phyloP scores from a whole-genome alignment of 2,797 vertebrate genomes.

The Molossus molossus region DNA sequence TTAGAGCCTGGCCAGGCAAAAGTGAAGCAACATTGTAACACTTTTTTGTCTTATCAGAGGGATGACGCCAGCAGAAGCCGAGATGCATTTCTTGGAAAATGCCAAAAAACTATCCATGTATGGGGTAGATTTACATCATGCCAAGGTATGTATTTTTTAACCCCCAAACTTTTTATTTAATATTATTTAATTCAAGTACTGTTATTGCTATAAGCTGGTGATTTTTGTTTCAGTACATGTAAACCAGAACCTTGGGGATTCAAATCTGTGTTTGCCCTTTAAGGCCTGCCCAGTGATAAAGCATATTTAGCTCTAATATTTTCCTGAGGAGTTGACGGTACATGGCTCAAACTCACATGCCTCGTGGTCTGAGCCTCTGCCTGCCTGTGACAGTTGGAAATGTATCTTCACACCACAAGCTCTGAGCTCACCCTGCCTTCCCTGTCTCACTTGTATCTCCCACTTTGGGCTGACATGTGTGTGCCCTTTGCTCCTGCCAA shows the following conservation, averaged over 20 bases:
- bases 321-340: neutral
- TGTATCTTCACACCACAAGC: neutral
- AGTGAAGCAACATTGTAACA: neutral
- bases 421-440: neutral
- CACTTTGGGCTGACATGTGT: neutral
- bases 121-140: constrained; percentile 98
- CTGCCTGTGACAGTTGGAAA: neutral
- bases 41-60: constrained; percentile 91
- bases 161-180: neutral
- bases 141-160: constrained; percentile 92
- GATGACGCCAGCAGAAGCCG: constrained; percentile 99
- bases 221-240: neutral
- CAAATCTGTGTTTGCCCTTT: constrained; percentile 5
- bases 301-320: neutral
- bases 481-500: neutral
- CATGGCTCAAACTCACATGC: neutral
- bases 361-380: neutral
- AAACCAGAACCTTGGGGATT: neutral
- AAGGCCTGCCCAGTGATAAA: neutral
- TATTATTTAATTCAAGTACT: neutral
- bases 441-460: neutral
- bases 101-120: constrained; percentile 99
- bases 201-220: neutral
- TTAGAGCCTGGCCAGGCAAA: neutral
- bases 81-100: constrained; percentile 98